Evolutionary conservation across 2,888 invertebrate genomes (phyloP).

Genomic region (Drosophila falleni): DNA sequence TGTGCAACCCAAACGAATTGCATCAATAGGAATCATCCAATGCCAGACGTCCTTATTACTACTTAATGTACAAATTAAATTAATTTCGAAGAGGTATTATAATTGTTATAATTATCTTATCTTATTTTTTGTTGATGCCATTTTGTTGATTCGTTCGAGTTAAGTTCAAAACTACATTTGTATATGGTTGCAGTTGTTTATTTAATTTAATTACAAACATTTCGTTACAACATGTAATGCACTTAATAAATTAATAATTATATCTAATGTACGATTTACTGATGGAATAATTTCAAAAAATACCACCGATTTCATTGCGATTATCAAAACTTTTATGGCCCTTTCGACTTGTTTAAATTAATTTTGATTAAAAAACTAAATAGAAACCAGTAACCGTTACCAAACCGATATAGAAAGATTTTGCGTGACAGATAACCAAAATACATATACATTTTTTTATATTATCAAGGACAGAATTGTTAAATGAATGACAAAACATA

Average conservation of each 20-base stretch:
- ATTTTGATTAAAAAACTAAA: no score
- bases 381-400: no score
- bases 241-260: slow-evolving; percentile 40
- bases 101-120: slow-evolving; percentile 10
- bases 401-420: no score
- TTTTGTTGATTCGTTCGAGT: slow-evolving; percentile 27
- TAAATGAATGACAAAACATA: no score
- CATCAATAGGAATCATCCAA: slow-evolving; percentile 14
- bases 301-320: not conserved
- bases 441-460: no score
- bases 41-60: slow-evolving; percentile 24
- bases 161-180: slow-evolving; percentile 8
- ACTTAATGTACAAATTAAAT: slow-evolving; percentile 42
- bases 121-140: slow-evolving; percentile 14
- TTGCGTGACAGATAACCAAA: no score
- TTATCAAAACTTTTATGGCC: no score
- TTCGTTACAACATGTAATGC: slow-evolving; percentile 41
- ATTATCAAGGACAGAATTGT: no score
- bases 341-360: no score
- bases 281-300: not conserved
- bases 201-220: slow-evolving; percentile 18
- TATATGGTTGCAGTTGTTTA: slow-evolving; percentile 34
- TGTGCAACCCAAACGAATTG: slow-evolving; percentile 12
- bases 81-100: slow-evolving; percentile 7
- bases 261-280: not conserved